Evolutionary conservation across 2,113 vertebrate species (phyloP).

Genomic region (Callaeas wilsoni): DNA sequence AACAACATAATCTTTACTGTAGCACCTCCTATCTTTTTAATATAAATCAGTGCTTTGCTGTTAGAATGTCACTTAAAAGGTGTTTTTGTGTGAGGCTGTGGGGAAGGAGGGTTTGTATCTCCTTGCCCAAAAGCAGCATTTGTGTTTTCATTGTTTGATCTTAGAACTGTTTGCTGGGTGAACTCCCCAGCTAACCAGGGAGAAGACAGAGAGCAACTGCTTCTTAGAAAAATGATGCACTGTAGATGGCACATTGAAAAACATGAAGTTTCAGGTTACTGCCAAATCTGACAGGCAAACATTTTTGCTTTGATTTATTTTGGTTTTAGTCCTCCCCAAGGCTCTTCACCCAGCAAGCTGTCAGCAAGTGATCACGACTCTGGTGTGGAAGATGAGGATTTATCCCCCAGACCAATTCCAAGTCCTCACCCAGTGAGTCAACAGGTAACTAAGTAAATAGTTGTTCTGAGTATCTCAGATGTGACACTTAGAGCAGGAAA

Average conservation of each 20-base stretch:
- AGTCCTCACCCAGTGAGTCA: constrained; percentile 86
- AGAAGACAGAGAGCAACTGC: neutral
- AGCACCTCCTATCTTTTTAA: neutral
- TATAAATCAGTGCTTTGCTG: neutral
- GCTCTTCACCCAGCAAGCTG: constrained; percentile 58
- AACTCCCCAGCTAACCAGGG: neutral
- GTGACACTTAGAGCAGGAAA: neutral
- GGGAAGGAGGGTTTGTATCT: neutral
- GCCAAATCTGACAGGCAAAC: neutral
- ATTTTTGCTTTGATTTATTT: neutral
- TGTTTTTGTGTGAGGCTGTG: neutral
- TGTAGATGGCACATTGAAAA: neutral
- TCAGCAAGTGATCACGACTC: constrained; percentile 87
- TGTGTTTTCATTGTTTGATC: neutral
- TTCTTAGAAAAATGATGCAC: neutral
- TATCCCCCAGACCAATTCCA: constrained; percentile 93
- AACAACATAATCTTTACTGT: neutral
- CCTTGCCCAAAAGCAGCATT: neutral
- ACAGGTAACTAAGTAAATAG: constrained; percentile 74
- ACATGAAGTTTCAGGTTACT: neutral
- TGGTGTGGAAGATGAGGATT: constrained; percentile 93
- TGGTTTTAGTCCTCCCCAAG: constrained; percentile 17
- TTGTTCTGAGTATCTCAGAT: neutral
- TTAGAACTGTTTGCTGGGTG: neutral
- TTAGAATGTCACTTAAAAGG: neutral